These are phyloP conservation scores for Siniperca knerii DNA, from an alignment of 2,113 vertebrate genomes.

Conservation along the genomic window DNA sequence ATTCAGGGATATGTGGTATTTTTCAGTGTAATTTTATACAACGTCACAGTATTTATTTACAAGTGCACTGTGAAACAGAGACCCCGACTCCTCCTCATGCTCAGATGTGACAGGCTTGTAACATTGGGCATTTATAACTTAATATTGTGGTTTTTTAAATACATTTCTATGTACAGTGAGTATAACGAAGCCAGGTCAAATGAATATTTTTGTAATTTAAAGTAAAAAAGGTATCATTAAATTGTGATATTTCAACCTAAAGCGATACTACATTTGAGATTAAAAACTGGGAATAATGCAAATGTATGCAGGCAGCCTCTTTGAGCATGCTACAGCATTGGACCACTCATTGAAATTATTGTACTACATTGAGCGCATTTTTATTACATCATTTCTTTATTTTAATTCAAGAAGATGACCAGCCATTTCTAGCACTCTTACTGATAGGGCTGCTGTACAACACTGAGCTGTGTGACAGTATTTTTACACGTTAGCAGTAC, in stretches of 20 bases:
- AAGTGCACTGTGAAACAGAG: too few species aligned
- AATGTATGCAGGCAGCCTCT: not conserved
- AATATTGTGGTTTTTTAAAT: not conserved
- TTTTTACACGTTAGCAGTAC: too few species aligned
- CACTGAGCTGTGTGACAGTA: too few species aligned
- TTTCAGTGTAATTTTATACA: not conserved
- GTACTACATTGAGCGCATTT: not conserved
- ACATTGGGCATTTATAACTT: not conserved
- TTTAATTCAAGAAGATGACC: not conserved
- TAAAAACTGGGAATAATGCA: not conserved
- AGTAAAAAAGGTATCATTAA: not conserved
- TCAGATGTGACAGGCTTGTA: not conserved
- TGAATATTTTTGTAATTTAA: not conserved
- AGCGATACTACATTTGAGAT: not conserved
- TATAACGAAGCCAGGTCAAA: not conserved
- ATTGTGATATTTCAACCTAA: not conserved
- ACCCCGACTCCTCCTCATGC: not conserved
- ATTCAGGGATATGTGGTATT: not conserved
- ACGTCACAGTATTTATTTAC: too few species aligned
- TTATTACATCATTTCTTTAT: not conserved
- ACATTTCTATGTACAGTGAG: not conserved
- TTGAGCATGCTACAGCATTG: not conserved
- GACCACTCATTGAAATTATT: not conserved
- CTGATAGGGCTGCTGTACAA: not conserved
- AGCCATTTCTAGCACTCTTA: not conserved